Evolutionary conservation across 2,797 vertebrate species (phyloP).

Genomic region (Fundulus diaphanus): DNA sequence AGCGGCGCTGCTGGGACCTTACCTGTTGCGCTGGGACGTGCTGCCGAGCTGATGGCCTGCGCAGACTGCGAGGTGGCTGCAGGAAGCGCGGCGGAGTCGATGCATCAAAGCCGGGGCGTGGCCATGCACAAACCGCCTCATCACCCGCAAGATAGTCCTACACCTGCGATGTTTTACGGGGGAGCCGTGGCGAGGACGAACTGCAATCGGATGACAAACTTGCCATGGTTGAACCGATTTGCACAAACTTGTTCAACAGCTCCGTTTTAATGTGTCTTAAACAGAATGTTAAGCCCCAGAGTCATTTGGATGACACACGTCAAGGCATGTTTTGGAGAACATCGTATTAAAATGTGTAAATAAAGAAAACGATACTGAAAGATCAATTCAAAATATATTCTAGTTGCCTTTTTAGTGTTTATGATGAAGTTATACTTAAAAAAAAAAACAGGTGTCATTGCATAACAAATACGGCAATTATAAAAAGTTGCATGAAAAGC

Average conservation of each 20-base stretch:
- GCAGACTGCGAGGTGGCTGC: conserved; percentile 46
- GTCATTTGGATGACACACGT: neutral
- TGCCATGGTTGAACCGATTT: neutral
- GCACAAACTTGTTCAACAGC: neutral
- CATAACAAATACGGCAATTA: neutral
- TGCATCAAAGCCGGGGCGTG: conserved; percentile 67
- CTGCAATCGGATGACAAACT: no score
- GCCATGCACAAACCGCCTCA: conserved; percentile 44
- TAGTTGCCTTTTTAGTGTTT: neutral
- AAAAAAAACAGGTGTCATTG: no score
- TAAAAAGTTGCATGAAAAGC: neutral
- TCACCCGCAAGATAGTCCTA: conserved; percentile 10
- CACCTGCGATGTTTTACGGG: neutral
- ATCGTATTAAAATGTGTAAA: neutral
- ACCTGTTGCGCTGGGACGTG: conserved; percentile 76
- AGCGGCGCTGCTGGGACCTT: conserved; percentile 55
- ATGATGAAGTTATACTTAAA: no score
- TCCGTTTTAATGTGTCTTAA: neutral
- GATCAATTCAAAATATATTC: neutral
- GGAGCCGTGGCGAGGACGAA: neutral
- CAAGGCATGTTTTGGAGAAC: neutral
- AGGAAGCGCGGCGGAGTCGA: conserved; percentile 32
- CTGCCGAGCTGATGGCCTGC: conserved; percentile 64
- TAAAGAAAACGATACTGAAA: neutral
- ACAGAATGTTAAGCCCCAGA: neutral